Conservation (phyloP, 2,888 invertebrate genomes). For the Barypeithes pellucidus region DNA sequence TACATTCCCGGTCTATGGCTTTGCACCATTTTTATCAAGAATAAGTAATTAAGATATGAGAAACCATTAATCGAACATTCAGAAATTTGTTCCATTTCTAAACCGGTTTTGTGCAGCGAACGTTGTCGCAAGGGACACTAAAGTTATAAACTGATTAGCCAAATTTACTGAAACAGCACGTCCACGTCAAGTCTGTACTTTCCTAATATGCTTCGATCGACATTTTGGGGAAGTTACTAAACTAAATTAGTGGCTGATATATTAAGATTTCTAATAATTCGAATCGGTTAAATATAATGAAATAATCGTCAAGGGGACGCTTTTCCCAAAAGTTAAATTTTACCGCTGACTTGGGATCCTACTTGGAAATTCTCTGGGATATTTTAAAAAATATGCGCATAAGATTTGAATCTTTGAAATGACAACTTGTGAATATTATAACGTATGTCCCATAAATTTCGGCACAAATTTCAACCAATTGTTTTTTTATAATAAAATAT, state of each 20-base stretch:
- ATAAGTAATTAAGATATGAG: too few species aligned
- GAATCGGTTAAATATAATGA: neutral
- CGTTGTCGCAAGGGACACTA: constrained; percentile 15
- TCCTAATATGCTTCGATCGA: constrained; percentile 12
- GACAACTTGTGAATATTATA: too few species aligned
- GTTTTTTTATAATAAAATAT: too few species aligned
- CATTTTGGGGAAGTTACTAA: constrained; percentile 14
- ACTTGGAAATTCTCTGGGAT: too few species aligned
- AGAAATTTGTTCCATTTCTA: constrained; percentile 14
- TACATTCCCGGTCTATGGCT: too few species aligned
- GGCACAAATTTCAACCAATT: too few species aligned
- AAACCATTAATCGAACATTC: constrained; percentile 28
- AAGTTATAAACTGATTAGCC: constrained; percentile 39
- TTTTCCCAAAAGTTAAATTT: too few species aligned
- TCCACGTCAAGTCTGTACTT: constrained; percentile 35
- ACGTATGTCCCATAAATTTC: too few species aligned
- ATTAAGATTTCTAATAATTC: constrained; percentile 8
- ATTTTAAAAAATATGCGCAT: too few species aligned
- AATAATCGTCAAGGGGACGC: neutral
- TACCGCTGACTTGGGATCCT: too few species aligned
- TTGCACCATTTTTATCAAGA: too few species aligned
- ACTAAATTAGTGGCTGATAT: constrained; percentile 3
- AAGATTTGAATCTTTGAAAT: too few species aligned
- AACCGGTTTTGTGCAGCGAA: constrained; percentile 16
- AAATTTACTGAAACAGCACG: constrained; percentile 46